Evolutionary conservation across 2,888 invertebrate genomes (phyloP).

Genomic region (Epistrophella euchroma): DNA sequence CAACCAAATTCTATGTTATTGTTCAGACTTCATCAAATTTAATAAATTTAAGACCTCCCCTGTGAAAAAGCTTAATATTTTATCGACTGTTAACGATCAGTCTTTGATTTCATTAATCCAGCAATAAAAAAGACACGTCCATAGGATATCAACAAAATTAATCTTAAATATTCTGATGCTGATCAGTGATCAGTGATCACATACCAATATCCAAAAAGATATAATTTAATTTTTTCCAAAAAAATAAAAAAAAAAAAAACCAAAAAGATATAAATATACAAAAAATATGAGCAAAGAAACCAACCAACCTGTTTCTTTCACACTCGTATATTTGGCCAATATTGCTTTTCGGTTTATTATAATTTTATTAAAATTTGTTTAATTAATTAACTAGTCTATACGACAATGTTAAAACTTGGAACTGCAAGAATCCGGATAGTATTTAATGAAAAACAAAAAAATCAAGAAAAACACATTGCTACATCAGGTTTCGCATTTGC

Average conservation of each 20-base stretch:
- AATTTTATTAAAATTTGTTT: slow-evolving; percentile 34
- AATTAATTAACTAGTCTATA: slow-evolving; percentile 63
- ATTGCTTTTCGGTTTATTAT: slow-evolving; percentile 19
- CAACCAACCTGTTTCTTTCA: slow-evolving; percentile 33
- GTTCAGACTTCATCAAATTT: no score
- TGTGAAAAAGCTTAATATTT: slow-evolving; percentile 32
- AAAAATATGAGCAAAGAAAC: background rate
- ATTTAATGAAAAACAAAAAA: slow-evolving; percentile 7
- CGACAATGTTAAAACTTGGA: slow-evolving; percentile 15
- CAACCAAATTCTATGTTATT: no score
- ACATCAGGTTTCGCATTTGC: slow-evolving; percentile 38
- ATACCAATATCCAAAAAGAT: slow-evolving; percentile 1
- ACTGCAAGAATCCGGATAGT: slow-evolving; percentile 52
- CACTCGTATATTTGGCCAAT: slow-evolving; percentile 1
- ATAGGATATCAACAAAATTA: slow-evolving; percentile 51
- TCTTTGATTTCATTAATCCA: slow-evolving; percentile 41
- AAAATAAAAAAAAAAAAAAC: slow-evolving; percentile 21
- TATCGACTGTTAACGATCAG: slow-evolving; percentile 54
- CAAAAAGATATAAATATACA: background rate
- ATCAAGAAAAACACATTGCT: slow-evolving; percentile 2
- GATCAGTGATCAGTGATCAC: slow-evolving; percentile 3
- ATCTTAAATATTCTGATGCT: slow-evolving; percentile 5
- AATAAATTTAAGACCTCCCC: no score
- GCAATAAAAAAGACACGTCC: slow-evolving; percentile 44
- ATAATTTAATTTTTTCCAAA: slow-evolving; percentile 27